Base-by-base conservation (phyloP, 1,140 invertebrate species). In the Halyomorpha halys region DNA sequence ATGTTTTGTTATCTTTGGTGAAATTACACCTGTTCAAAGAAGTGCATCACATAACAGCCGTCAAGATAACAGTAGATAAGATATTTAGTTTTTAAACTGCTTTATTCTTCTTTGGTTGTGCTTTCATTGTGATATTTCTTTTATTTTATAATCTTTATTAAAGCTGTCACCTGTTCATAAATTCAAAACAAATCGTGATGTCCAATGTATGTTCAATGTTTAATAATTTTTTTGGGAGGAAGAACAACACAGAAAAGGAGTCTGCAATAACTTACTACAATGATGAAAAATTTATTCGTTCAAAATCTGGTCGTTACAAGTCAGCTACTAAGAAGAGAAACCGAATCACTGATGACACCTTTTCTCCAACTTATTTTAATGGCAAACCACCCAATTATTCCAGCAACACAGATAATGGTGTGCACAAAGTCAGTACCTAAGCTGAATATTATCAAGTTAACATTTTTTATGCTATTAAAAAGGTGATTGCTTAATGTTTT, bases 291-390 rank as follows among this genome's bases (percentile, higher is more conserved):
- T 60, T 60, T 30, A 39, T 18, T 18, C 25, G 59, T 21, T 60
- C 59, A 19, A 60, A 60, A 18, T 60, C 59, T 19, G 59, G 59
- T 44, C 30, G 59, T 18, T 60, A 60, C 30, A 60, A 60, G 59
- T 44, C 30, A 8, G 59, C 59, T 19, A 19, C 44, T 8, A 60
- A 44, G 39, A 39, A 44, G 59, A 44, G 59, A 44, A 19, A 14
- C 9, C n/a, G n/a, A 39, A 60, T 60, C 11, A 60, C 59, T 5
- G 59, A 60, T 44, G 39, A 39, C 18, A 60, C 59, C 25, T 60
- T 60, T 44, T n/a, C 16, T 1, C 59, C 59, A 18, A 5, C 23
- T 25, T 9, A 39, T 39, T 13, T 39, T 9, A 39, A 39, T 39
- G 34, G 34, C 4, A 39, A 39, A 39, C 34, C 5, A 39, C 34